Evolutionary conservation across 2,888 invertebrate genomes (phyloP).

Genomic region (Laothoe populi): DNA sequence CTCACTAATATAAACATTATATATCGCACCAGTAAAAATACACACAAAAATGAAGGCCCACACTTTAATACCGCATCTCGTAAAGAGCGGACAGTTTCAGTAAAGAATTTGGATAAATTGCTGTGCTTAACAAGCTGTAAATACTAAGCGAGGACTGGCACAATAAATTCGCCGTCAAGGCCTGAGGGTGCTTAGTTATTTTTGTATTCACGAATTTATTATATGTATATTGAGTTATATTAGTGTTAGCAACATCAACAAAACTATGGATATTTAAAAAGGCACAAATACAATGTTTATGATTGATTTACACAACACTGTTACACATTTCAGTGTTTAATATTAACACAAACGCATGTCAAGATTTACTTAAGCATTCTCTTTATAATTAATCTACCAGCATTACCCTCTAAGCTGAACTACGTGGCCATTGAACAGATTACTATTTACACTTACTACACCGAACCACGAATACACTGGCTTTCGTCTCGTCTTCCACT

Average conservation of each 20-base stretch:
- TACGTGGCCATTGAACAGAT: too few species aligned
- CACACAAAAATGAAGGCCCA: not conserved
- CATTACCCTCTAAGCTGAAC: too few species aligned
- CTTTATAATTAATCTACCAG: too few species aligned
- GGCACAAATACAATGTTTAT: too few species aligned
- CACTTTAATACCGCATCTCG: slow-evolving; percentile 5
- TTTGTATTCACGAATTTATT: not conserved
- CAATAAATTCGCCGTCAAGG: slow-evolving; percentile 37
- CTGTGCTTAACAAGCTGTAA: slow-evolving; percentile 36
- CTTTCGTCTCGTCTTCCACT: too few species aligned
- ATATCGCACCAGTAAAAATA: not conserved
- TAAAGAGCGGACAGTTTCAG: slow-evolving; percentile 15
- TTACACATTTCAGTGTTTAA: too few species aligned
- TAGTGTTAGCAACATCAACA: too few species aligned
- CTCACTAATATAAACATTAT: not conserved
- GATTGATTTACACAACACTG: too few species aligned
- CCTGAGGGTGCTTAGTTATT: slow-evolving; percentile 29
- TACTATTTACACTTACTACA: too few species aligned
- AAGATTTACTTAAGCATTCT: too few species aligned
- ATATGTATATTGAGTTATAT: not conserved
- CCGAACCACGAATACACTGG: too few species aligned
- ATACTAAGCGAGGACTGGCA: slow-evolving; percentile 32
- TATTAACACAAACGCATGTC: too few species aligned
- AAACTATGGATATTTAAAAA: not conserved
- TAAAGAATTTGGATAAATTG: slow-evolving; percentile 37